phyloP scores from a whole-genome alignment of 2,797 vertebrate genomes.

The Sebastes oblongus region DNA sequence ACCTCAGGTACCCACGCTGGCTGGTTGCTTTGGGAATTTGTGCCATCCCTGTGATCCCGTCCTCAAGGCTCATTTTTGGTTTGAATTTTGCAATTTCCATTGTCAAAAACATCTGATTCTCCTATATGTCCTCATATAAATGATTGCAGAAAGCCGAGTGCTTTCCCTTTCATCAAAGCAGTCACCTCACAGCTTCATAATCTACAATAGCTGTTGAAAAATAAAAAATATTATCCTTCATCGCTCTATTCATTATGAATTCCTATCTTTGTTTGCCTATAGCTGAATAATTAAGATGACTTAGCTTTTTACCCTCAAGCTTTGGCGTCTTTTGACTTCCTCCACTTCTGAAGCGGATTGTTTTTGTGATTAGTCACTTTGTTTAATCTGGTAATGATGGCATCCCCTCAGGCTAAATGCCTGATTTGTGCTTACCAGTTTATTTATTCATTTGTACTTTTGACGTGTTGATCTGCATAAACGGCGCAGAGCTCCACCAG shows the following conservation, averaged over 20 bases:
- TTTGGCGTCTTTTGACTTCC: slow-evolving; percentile 77
- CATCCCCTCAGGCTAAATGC: slow-evolving; percentile 79
- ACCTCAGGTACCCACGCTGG: slow-evolving; percentile 17
- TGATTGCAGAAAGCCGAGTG: slow-evolving; percentile 6
- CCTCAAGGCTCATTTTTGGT: slow-evolving; percentile 44
- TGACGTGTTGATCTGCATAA: slow-evolving; percentile 82
- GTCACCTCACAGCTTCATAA: neutral
- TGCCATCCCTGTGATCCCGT: slow-evolving; percentile 37
- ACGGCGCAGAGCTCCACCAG: slow-evolving; percentile 70
- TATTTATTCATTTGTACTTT: slow-evolving; percentile 84
- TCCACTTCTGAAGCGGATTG: slow-evolving; percentile 77
- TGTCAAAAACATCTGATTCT: slow-evolving; percentile 5
- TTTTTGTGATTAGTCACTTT: slow-evolving; percentile 82
- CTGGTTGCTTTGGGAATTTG: slow-evolving; percentile 58
- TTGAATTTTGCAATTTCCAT: slow-evolving; percentile 28
- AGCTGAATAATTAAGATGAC: slow-evolving; percentile 81
- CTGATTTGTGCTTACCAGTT: slow-evolving; percentile 76
- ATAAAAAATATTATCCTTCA: slow-evolving; percentile 57
- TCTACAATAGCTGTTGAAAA: slow-evolving; percentile 14
- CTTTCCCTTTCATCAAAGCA: slow-evolving; percentile 33
- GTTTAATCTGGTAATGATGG: slow-evolving; percentile 84
- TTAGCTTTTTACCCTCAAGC: slow-evolving; percentile 78
- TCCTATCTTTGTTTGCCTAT: slow-evolving; percentile 72
- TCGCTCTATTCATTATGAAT: slow-evolving; percentile 65
- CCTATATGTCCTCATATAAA: slow-evolving; percentile 15